Evolutionary conservation across 2,113 vertebrate genomes (phyloP), one percentile per base, ranked within the genome.

Genomic region (Psephotus haematonotus): DNA sequence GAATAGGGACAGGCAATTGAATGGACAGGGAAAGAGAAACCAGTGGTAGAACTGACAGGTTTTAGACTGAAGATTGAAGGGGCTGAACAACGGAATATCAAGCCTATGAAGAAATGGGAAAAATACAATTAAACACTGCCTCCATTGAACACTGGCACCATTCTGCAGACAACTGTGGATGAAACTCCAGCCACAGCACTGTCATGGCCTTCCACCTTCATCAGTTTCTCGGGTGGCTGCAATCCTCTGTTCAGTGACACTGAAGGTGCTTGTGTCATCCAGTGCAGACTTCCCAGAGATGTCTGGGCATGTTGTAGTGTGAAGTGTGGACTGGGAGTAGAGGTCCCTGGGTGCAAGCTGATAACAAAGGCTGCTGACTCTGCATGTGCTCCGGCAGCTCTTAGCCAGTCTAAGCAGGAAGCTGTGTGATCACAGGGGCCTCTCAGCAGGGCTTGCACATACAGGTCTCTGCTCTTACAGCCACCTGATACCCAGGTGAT

Each of bases 301-400:
- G 24, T 17, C 27, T 31, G 43, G 52, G 44, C 63, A 37, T 2
- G 1, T 1, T 47, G 39, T 1, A 5, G 29, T 0, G 0, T 31
- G 63, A 82, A 49, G 63, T 62, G 59, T 67, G 71, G 87, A 37
- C 79, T 41, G 63, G 59, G 82, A 88, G 68, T 31, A 69, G 88
- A 90, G 77, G 68, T 86, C 77, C n/a, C 52, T 0, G 3, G 31
- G 52, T 0, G 0, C 20, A 25, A 37, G 49, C 71, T 86, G 88
- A 29, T 94, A 86, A 60, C 2, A 17, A 50, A 57, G 53, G 41
- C 76, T 86, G 79, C 82, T 92, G 90, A 74, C 75, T 64, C 43
- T 1, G 9, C 44, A 4, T 6, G 3, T 7, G 33, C 22, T 37
- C 31, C 1, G 14, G 28, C 65, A 41, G 39, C 71, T 55, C 47